These are phyloP conservation scores for Sardinella longiceps DNA, from an alignment of 2,797 vertebrate genomes.

Conservation along the genomic window DNA sequence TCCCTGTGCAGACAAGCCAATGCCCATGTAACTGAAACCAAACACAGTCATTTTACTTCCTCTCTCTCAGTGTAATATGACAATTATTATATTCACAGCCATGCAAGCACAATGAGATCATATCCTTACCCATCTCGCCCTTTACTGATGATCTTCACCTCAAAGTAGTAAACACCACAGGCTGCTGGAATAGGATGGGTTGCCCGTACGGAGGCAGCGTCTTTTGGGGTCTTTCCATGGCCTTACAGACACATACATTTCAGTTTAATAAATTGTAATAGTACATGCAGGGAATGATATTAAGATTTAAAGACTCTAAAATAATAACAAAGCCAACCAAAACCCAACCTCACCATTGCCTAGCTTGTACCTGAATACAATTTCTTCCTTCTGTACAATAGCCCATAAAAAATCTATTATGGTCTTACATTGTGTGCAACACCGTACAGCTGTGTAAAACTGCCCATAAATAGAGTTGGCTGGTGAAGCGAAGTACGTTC, in stretches of 20 bases:
- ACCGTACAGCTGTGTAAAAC: too few relatives aligned
- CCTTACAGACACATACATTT: slow-evolving; percentile 67
- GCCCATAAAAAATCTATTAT: background rate
- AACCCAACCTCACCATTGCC: background rate
- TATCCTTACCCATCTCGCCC: slow-evolving; percentile 93
- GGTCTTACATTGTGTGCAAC: background rate
- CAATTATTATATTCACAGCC: background rate
- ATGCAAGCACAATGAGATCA: background rate
- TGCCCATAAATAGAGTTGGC: background rate
- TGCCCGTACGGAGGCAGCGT: slow-evolving; percentile 96
- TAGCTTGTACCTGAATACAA: background rate
- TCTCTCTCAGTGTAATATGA: background rate
- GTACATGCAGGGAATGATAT: background rate
- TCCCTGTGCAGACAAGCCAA: slow-evolving; percentile 97
- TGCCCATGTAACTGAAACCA: slow-evolving; percentile 94
- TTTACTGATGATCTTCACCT: slow-evolving; percentile 99
- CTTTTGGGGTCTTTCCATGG: slow-evolving; percentile 98
- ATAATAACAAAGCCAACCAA: background rate
- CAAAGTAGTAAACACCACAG: slow-evolving; percentile 98
- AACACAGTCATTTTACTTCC: background rate
- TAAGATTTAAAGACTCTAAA: background rate
- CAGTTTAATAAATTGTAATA: background rate
- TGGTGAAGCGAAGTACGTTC: background rate
- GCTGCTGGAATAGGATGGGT: slow-evolving; percentile 98
- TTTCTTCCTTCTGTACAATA: background rate